These are phyloP conservation scores for Eufriesea mexicana DNA, from an alignment of 1,140 invertebrate genomes.

Conservation along the genomic window DNA sequence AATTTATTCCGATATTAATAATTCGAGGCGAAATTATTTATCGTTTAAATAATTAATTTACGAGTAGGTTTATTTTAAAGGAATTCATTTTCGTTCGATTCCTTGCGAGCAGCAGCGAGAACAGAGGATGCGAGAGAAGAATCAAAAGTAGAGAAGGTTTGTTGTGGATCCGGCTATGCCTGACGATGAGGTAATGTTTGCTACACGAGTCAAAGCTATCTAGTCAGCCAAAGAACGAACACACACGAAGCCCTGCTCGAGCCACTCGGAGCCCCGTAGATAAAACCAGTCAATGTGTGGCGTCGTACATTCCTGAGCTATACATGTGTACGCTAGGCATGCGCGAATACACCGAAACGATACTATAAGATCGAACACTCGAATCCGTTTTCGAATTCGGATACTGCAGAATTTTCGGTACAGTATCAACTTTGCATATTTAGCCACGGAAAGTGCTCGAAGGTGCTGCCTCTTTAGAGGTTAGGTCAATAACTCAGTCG, in stretches of 20 bases:
- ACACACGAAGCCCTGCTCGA: conserved; percentile 36
- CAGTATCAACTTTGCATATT: background rate
- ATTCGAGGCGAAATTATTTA: background rate
- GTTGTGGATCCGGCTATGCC: conserved; percentile 67
- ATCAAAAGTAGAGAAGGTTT: conserved; percentile 68
- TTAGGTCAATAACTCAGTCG: conserved; percentile 13
- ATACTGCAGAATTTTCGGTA: background rate
- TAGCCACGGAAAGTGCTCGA: background rate
- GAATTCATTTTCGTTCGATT: background rate
- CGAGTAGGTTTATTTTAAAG: background rate
- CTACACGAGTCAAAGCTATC: conserved; percentile 58
- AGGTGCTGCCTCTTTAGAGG: background rate
- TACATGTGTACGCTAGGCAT: conserved; percentile 33
- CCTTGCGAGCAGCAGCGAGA: background rate
- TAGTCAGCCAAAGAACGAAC: conserved; percentile 53
- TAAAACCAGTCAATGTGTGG: conserved; percentile 51
- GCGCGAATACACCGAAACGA: background rate
- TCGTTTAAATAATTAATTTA: background rate
- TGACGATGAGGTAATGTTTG: conserved; percentile 70
- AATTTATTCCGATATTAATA: background rate
- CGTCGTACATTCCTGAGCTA: conserved; percentile 44
- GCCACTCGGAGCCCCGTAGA: conserved; percentile 52
- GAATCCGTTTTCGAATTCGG: background rate
- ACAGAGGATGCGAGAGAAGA: conserved; percentile 30
- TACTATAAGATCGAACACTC: background rate